Evolutionary conservation across 2,113 vertebrate species (phyloP), one percentile per base, ranked within the genome.

Genomic region (Prionailurus viverrinus): DNA sequence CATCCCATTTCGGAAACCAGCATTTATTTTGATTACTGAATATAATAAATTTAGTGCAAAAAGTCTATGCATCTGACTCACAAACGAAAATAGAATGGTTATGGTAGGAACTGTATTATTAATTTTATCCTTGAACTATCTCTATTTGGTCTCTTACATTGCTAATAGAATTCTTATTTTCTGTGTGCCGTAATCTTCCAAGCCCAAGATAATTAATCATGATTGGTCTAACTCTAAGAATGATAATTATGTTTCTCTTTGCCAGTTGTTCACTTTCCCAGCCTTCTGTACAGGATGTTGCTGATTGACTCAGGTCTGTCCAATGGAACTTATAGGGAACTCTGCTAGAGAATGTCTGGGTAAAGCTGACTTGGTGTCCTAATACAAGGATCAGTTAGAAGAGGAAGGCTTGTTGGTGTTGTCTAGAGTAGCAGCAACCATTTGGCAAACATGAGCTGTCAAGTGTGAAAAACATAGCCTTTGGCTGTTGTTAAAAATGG

Each of bases 21-120:
- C n/a, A 65, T 92, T 90, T 41, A 78, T 10, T 95, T 83, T 93
- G 53, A 55, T 95, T 94, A 76, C 3, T 89, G 16, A 82, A 48
- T 48, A n/a, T 58, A 7, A n/a, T 76, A 85, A 65, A 69, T 27
- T 85, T 65, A 61, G 23, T 87, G n/a, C 39, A 76, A n/a, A 85
- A 76, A 76, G 29, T 33, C 13, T 33, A 4, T 45, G 19, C 4
- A 31, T 41, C n/a, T 65, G 14, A 45, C 48, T 78, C 33, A 80
- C 4, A 95, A 86, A 45, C 55, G 69, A 95, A 76, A 71, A 65
- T 65, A n/a, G 48, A 88, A 23, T 48, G 58, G 8, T 2, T 69
- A 51, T 82, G 63, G 23, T 94, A 8, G 29, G 3, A 92, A 36
- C 53, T 1, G 29, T 66, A 45, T 69, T 85, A 61, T 61, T 69